Evolutionary conservation across 1,140 invertebrate species (phyloP).

Genomic region (Scaptodrosophila lebanonensis): DNA sequence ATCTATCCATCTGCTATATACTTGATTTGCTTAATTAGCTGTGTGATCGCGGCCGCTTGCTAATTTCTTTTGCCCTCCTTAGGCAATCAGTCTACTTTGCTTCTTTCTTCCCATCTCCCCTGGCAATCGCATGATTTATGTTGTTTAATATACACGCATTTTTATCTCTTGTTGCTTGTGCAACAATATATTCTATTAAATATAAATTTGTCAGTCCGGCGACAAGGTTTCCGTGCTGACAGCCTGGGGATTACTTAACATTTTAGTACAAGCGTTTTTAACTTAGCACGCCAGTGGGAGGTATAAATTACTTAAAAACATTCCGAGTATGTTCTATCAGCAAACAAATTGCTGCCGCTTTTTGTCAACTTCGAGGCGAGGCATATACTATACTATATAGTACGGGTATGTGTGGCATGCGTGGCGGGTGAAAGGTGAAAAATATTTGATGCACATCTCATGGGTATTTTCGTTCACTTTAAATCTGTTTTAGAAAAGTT

Average conservation of each 20-base stretch:
- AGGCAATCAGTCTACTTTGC: neutral
- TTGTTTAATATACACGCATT: slow-evolving; percentile 14
- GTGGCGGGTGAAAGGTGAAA: too few relatives aligned
- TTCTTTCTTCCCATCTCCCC: neutral
- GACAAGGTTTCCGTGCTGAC: neutral
- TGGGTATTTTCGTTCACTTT: too few relatives aligned
- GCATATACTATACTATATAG: too few relatives aligned
- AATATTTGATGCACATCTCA: too few relatives aligned
- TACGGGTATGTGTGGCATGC: too few relatives aligned
- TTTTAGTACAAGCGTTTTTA: too few relatives aligned
- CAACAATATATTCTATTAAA: slow-evolving; percentile 50
- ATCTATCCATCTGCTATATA: slow-evolving; percentile 37
- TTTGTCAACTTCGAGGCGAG: too few relatives aligned
- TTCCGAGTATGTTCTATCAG: too few relatives aligned
- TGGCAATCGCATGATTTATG: slow-evolving; percentile 57
- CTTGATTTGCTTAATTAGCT: slow-evolving; percentile 70
- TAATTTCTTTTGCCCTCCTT: slow-evolving; percentile 27
- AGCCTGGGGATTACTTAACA: neutral
- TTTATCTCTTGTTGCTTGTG: slow-evolving; percentile 25
- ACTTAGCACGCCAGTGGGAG: too few relatives aligned
- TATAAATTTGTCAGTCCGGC: slow-evolving; percentile 39
- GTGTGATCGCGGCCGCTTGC: slow-evolving; percentile 28
- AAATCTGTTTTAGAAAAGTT: too few relatives aligned
- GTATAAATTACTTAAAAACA: too few relatives aligned
- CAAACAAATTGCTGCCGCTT: too few relatives aligned